Percentiles rank a stretch among this genome's conserved stretches.
Evolutionary conservation across 2,113 vertebrate genomes (phyloP).

Genomic region (Pogonocichla stellata): DNA sequence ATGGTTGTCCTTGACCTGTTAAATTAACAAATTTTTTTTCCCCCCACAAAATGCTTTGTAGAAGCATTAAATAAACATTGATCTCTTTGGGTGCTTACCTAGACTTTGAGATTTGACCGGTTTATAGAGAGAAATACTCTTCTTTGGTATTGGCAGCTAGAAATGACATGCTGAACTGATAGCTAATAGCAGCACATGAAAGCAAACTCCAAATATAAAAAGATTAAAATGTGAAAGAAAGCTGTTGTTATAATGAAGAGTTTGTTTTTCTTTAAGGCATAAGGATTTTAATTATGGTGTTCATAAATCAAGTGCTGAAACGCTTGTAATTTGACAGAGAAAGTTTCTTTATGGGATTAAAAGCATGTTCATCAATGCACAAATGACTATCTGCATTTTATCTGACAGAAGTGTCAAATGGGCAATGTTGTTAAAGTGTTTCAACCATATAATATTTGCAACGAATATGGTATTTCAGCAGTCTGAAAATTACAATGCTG

Average conservation of each 20-base stretch:
- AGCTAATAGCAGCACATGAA: background rate
- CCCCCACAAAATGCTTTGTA: background rate
- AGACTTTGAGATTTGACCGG: background rate
- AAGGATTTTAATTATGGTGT: slow-evolving; percentile 25
- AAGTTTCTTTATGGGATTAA: slow-evolving; percentile 49
- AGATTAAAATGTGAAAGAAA: slow-evolving; percentile 22
- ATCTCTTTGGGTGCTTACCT: background rate
- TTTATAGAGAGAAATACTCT: background rate
- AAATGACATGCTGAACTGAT: background rate
- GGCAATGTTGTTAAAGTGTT: slow-evolving; percentile 45
- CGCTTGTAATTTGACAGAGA: slow-evolving; percentile 31
- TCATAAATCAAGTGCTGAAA: slow-evolving; percentile 47
- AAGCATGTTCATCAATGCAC: slow-evolving; percentile 39
- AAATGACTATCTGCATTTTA: slow-evolving; percentile 52
- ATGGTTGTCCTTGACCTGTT: background rate
- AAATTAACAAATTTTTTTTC: background rate
- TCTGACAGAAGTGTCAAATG: slow-evolving; percentile 48
- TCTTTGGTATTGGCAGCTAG: background rate
- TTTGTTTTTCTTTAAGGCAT: slow-evolving; percentile 22
- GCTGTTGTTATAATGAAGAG: background rate
- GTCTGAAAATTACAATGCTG: slow-evolving; percentile 71
- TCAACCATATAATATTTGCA: slow-evolving; percentile 63
- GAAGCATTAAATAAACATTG: background rate
- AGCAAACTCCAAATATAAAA: slow-evolving; percentile 8
- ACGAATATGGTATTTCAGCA: slow-evolving; percentile 68